Conservation (phyloP, 23 tunicate species). For the Trididemnum nubilum region DNA sequence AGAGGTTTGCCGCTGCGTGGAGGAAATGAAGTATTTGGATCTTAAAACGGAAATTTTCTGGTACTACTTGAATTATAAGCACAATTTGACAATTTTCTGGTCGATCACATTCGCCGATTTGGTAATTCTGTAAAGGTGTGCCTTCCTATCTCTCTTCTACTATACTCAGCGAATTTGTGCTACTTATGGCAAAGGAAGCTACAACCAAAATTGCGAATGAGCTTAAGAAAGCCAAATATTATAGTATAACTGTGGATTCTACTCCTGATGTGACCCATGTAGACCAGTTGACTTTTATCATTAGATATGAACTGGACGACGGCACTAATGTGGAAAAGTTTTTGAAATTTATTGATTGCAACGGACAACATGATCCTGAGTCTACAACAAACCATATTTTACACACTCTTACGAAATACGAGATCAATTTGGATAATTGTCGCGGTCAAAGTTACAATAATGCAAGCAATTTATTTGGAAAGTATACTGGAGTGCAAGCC, state of each 20-base stretch:
- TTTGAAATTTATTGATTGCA: not conserved
- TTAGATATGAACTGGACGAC: slow-evolving; percentile 18
- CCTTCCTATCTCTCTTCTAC: slow-evolving; percentile 4
- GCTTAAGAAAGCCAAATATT: slow-evolving; percentile 12
- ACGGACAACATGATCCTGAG: slow-evolving; percentile 23
- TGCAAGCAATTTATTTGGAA: slow-evolving; percentile 15
- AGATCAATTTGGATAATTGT: slow-evolving; percentile 7
- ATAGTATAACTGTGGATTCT: slow-evolving; percentile 12
- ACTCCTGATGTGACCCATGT: slow-evolving; percentile 32
- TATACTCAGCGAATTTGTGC: not conserved
- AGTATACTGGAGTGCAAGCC: slow-evolving; percentile 19
- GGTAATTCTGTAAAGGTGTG: slow-evolving; percentile 3
- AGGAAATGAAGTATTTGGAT: slow-evolving; percentile 17
- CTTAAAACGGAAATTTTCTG: slow-evolving; percentile 19
- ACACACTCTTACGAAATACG: slow-evolving; percentile 8
- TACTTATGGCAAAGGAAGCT: slow-evolving; percentile 10
- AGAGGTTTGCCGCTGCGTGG: slow-evolving; percentile 1
- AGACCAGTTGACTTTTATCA: slow-evolving; percentile 18
- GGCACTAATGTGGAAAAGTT: slow-evolving; percentile 27
- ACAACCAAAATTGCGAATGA: not conserved
- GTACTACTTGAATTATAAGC: slow-evolving; percentile 4
- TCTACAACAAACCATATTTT: not conserved
- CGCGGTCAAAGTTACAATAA: slow-evolving; percentile 21
- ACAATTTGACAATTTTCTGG: not conserved
- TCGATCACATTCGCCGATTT: not conserved